Conservation (phyloP, 2,797 vertebrate species). For the Rhincodon typus region DNA sequence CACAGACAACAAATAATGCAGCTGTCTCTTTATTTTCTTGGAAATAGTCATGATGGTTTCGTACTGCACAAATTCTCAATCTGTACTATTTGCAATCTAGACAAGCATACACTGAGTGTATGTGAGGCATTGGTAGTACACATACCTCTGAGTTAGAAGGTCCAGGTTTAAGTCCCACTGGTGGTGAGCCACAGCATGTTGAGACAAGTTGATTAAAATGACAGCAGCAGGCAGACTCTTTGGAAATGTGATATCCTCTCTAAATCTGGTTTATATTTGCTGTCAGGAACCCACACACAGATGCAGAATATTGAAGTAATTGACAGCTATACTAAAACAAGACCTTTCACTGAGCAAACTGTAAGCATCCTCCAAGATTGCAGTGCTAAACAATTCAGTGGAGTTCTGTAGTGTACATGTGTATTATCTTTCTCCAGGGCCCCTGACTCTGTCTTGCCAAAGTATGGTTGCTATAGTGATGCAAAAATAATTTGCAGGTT, state of each 20-base stretch:
- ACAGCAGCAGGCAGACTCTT: not conserved
- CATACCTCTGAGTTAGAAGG: too few species aligned
- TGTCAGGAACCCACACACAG: not conserved
- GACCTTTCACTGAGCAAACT: not conserved
- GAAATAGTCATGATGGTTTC: not conserved
- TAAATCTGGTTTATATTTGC: not conserved
- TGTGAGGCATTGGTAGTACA: too few species aligned
- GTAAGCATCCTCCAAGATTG: not conserved
- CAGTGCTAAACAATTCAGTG: not conserved
- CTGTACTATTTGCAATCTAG: not conserved
- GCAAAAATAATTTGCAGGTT: not conserved
- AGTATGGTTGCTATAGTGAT: not conserved
- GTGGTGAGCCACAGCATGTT: too few species aligned
- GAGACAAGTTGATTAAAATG: too few species aligned
- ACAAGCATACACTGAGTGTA: not conserved
- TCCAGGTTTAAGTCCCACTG: too few species aligned
- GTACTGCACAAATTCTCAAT: not conserved
- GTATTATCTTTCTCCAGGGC: too few species aligned
- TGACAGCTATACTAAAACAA: not conserved
- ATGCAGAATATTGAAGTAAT: not conserved
- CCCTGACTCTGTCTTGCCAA: not conserved
- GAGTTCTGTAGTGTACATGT: not conserved
- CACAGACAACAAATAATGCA: not conserved
- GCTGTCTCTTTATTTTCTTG: not conserved
- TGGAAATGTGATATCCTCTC: not conserved